Evolutionary conservation across 2,113 vertebrate genomes (phyloP).

Genomic region (Paramisgurnus dabryanus): DNA sequence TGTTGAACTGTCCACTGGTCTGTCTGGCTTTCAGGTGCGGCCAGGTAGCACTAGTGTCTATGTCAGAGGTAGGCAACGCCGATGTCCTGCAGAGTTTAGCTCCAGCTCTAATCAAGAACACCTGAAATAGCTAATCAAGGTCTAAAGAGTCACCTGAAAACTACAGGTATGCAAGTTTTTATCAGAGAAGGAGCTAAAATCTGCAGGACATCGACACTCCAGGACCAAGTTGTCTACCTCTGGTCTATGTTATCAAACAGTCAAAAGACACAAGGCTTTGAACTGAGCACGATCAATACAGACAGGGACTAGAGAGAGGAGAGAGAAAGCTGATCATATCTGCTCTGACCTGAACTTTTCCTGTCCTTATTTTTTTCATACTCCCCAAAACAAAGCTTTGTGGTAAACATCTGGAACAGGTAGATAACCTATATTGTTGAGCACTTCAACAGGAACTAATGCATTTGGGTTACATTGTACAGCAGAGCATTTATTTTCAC

Average conservation of each 20-base stretch:
- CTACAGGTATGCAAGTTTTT: too few species aligned
- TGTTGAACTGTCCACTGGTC: too few species aligned
- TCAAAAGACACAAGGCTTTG: conserved; percentile 22
- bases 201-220: too few species aligned
- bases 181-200: too few species aligned
- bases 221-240: too few species aligned
- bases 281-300: conserved; percentile 36
- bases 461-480: conserved; percentile 1
- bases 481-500: conserved; percentile 21
- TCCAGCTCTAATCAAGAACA: too few species aligned
- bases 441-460: background rate
- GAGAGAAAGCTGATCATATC: conserved; percentile 1
- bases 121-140: too few species aligned
- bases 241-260: conserved; percentile 23
- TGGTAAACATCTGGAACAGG: background rate
- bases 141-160: too few species aligned
- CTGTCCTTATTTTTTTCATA: background rate
- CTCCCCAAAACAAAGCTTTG: background rate
- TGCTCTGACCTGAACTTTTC: conserved; percentile 19
- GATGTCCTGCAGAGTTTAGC: too few species aligned
- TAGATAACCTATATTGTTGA: background rate
- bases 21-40: background rate
- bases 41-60: conserved; percentile 8
- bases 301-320: conserved; percentile 5
- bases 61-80: too few species aligned